Base-by-base conservation (phyloP, 2,888 invertebrate species). In the Tetheella fluctuosa region DNA sequence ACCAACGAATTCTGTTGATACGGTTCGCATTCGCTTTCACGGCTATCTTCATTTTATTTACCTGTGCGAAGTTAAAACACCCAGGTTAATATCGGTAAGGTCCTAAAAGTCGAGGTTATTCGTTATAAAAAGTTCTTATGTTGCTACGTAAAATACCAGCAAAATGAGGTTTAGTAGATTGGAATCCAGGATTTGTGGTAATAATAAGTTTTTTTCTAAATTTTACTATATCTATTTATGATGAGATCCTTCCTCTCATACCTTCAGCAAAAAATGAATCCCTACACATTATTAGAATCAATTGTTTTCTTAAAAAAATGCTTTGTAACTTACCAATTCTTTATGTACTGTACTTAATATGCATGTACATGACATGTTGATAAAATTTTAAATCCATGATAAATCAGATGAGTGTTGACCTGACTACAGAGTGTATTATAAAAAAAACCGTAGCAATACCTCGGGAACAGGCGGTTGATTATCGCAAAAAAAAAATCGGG, bases 11-110 rank as follows among this genome's bases (percentile, higher is more conserved):
- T 77, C 84, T 85, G 88, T 87, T 87, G 88, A 87, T 86, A 84
- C 80, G 81, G 74, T 80, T 81, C 81, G 75, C 76, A 79, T 84
- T 84, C 81, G 79, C 79, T 86, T 88, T 87, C 84, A 85, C 84
- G 86, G 87, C 81, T 86, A 85, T 87, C 84, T 88, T 88, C 84
- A 83, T 86, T 88, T 85, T 85, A 86, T 88, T 84, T 86, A 86
- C 80, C 76, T 78, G 69, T 67, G 76, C 67, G 70, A 70, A 81
- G 79, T 79, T 81, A 79, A 77, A 81, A 78, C 70, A 76, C 63
- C 68, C 69, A 65, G 62, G 67, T 68, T 74, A 70, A 70, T 71
- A 68, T 69, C 64, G 64, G 58, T 48, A 59, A 58, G 59, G 59
- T 63, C 62, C 53, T 57, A 56, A 56, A 34, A 20, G 23, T 25